phyloP scores from a whole-genome alignment of 2,797 vertebrate species.

The Lacerta viridis region DNA sequence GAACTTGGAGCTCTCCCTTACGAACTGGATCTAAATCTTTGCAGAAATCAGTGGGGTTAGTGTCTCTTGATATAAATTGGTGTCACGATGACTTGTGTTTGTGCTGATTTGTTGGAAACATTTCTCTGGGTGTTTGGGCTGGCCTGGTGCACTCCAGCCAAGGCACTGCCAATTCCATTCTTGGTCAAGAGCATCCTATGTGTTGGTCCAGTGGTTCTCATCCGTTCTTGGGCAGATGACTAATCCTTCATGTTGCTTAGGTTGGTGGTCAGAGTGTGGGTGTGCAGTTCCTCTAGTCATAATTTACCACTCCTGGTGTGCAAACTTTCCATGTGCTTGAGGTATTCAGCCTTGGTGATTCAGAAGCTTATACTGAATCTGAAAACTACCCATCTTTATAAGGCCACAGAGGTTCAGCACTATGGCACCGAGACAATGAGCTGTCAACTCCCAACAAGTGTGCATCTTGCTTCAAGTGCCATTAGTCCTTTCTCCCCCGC shows the following conservation, averaged over 20 bases:
- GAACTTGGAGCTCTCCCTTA: neutral
- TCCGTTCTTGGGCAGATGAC: slow-evolving; percentile 27
- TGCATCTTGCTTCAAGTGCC: neutral
- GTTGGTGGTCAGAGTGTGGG: neutral
- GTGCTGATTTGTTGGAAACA: slow-evolving; percentile 37
- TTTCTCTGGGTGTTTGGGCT: slow-evolving; percentile 39
- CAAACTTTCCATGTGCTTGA: slow-evolving; percentile 30
- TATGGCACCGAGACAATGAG: neutral
- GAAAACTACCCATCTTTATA: slow-evolving; percentile 36
- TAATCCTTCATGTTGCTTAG: slow-evolving; percentile 35
- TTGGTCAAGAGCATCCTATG: neutral
- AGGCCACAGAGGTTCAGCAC: slow-evolving; percentile 32
- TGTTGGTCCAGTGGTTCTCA: slow-evolving; percentile 26
- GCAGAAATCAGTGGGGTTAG: slow-evolving; percentile 25
- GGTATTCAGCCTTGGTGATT: slow-evolving; percentile 14
- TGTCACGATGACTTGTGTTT: neutral
- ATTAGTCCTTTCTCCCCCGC: neutral
- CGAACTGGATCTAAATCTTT: slow-evolving; percentile 10
- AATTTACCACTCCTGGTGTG: slow-evolving; percentile 24
- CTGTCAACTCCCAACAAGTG: slow-evolving; percentile 24
- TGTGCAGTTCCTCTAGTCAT: slow-evolving; percentile 19
- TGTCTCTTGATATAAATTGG: slow-evolving; percentile 33
- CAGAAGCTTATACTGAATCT: slow-evolving; percentile 21
- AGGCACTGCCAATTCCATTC: slow-evolving; percentile 37
- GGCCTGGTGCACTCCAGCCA: neutral